phyloP scores from a whole-genome alignment of 1,140 invertebrate species.

The Lepidostoma basale region DNA sequence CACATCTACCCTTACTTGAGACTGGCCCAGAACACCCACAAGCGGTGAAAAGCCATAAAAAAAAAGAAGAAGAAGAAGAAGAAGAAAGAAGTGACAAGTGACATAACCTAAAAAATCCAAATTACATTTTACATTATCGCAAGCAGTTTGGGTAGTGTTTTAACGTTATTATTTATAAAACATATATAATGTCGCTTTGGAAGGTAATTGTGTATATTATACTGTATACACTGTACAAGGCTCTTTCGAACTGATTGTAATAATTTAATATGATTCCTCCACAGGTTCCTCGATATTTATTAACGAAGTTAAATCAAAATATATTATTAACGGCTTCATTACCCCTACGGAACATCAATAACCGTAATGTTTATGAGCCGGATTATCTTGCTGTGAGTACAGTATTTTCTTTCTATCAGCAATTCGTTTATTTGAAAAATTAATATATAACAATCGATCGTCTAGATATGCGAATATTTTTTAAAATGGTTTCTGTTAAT shows the following conservation, averaged over 20 bases:
- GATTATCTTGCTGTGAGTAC: constrained; percentile 14
- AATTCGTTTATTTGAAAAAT: background rate
- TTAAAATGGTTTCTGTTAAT: too few relatives aligned
- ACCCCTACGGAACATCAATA: background rate
- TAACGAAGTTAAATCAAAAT: background rate
- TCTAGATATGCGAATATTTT: too few relatives aligned
- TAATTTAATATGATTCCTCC: background rate
- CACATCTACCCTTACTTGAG: too few relatives aligned
- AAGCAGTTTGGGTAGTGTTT: too few relatives aligned
- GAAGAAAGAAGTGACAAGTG: too few relatives aligned
- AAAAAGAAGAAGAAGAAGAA: too few relatives aligned
- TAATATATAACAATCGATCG: background rate
- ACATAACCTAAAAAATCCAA: too few relatives aligned
- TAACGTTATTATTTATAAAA: too few relatives aligned
- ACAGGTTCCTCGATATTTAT: background rate
- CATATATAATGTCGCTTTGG: constrained; percentile 8
- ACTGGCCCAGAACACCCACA: too few relatives aligned
- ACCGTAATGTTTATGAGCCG: background rate
- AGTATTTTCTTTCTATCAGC: background rate
- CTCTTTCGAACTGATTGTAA: background rate
- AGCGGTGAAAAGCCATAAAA: too few relatives aligned
- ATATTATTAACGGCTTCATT: too few relatives aligned
- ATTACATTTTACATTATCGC: too few relatives aligned
- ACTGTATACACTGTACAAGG: background rate
- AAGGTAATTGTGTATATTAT: background rate